phyloP scores from a whole-genome alignment of 2,888 invertebrate species.

The Ctenicera cuprea region DNA sequence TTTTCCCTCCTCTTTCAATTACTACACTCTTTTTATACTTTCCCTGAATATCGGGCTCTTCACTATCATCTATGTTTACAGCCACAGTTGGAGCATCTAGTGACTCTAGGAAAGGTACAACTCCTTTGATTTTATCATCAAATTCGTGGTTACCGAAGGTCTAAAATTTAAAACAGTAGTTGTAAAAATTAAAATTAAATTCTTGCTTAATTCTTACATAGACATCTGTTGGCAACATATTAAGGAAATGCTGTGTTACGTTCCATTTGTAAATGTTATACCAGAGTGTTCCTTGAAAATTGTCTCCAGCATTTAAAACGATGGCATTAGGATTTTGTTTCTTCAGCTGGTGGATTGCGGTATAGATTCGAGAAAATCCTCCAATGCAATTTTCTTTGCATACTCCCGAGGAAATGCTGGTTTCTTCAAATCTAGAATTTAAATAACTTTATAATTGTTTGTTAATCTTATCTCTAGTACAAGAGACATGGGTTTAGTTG shows the following conservation, averaged over 20 bases:
- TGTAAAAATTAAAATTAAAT: not conserved
- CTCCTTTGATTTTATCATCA: conserved; percentile 83
- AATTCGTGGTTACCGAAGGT: conserved; percentile 93
- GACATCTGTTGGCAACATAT: conserved; percentile 84
- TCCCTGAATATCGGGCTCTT: conserved; percentile 80
- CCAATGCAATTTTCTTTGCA: conserved; percentile 80
- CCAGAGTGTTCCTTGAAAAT: conserved; percentile 91
- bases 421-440: conserved; percentile 74
- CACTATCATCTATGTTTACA: conserved; percentile 83
- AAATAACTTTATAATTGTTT: no score
- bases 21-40: conserved; percentile 80
- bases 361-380: conserved; percentile 81
- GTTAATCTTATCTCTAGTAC: no score
- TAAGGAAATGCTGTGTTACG: conserved; percentile 84
- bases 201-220: conserved; percentile 75
- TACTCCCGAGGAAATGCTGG: conserved; percentile 75
- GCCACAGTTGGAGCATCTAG: conserved; percentile 82
- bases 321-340: conserved; percentile 75
- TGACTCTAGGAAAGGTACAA: conserved; percentile 81
- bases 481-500: no score
- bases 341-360: conserved; percentile 74
- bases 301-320: conserved; percentile 88
- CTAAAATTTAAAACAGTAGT: conserved; percentile 71
- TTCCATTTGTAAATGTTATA: conserved; percentile 85
- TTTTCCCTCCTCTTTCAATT: conserved; percentile 77